Conservation (phyloP, 2,888 invertebrate species). For the Trichogramma evanescens region DNA sequence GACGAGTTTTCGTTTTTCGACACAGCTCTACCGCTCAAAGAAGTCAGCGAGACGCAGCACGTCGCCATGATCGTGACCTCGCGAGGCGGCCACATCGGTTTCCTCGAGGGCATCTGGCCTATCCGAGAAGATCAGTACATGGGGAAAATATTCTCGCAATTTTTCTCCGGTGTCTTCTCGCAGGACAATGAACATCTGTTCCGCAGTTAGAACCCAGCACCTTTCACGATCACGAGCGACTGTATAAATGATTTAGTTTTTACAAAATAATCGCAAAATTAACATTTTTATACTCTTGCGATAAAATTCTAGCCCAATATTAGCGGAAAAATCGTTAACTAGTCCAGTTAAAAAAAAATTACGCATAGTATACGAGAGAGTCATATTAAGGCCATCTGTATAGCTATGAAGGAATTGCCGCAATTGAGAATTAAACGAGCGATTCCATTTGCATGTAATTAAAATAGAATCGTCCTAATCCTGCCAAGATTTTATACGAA, state of each 20-base stretch:
- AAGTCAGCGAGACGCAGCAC: constrained; percentile 55
- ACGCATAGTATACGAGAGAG: too few species aligned
- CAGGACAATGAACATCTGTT: constrained; percentile 20
- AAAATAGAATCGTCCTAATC: background rate
- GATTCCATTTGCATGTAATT: too few species aligned
- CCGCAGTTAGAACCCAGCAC: constrained; percentile 6
- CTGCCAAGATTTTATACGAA: constrained; percentile 6
- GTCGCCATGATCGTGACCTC: constrained; percentile 68
- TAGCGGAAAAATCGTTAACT: too few species aligned
- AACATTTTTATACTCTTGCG: too few species aligned
- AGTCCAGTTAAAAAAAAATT: too few species aligned
- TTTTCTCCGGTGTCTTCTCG: constrained; percentile 57
- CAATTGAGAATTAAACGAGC: too few species aligned
- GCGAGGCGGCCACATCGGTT: constrained; percentile 75
- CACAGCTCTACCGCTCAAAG: constrained; percentile 61
- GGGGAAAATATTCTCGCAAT: constrained; percentile 58
- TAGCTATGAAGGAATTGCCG: too few species aligned
- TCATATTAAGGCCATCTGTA: too few species aligned
- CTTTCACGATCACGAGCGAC: constrained; percentile 1
- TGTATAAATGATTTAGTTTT: background rate
- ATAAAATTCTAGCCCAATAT: too few species aligned
- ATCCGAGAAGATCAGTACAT: constrained; percentile 55
- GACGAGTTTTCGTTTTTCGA: background rate
- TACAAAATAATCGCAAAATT: too few species aligned
- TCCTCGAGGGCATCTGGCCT: constrained; percentile 71